A percentile compares a stretch with the other conserved stretches of the same genome.
Conservation (phyloP, 2,113 vertebrate species). For the Dicaeum eximium region DNA sequence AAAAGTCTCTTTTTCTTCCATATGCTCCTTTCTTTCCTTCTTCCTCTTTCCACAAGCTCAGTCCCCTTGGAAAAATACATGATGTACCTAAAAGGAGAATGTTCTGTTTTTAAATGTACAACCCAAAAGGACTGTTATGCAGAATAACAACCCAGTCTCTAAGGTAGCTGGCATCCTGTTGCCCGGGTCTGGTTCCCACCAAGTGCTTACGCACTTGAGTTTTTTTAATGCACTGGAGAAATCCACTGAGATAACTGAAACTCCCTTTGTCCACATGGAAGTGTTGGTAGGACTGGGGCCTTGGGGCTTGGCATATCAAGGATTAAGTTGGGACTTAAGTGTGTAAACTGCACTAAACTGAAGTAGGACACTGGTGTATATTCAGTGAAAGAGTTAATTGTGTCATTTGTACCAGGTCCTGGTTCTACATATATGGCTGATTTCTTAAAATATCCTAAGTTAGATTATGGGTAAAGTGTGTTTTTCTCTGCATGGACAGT, state of each 20-base stretch:
- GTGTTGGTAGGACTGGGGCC: neutral
- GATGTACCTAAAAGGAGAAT: neutral
- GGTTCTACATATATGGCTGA: neutral
- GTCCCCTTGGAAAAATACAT: neutral
- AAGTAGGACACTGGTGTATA: neutral
- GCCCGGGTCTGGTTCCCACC: neutral
- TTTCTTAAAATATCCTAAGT: neutral
- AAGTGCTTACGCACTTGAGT: neutral
- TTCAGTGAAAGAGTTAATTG: neutral
- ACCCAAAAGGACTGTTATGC: neutral
- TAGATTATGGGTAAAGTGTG: neutral
- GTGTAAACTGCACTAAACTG: neutral
- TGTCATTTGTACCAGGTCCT: neutral
- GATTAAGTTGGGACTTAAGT: neutral
- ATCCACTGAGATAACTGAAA: neutral
- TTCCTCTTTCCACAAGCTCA: neutral
- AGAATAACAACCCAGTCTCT: neutral
- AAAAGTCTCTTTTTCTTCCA: neutral
- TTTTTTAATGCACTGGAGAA: conserved; percentile 15
- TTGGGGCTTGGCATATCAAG: neutral
- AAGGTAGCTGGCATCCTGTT: neutral
- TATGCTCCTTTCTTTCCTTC: neutral
- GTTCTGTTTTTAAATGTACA: conserved; percentile 9
- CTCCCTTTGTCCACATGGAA: neutral
- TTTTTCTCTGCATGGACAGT: neutral